Conservation (phyloP, 2,888 invertebrate genomes). For the Lypha dubia region DNA sequence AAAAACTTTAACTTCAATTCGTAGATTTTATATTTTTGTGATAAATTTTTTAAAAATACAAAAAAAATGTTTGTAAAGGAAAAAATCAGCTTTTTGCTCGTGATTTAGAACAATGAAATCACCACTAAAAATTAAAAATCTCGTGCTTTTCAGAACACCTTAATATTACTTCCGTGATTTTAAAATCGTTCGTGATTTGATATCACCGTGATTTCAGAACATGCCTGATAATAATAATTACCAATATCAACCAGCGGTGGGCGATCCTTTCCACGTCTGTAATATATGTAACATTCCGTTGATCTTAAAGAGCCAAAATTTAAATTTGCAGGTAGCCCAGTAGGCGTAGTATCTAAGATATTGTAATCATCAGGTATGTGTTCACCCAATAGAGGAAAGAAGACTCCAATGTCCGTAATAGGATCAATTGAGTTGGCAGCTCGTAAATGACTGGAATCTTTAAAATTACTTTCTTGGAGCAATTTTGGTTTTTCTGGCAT, state of each 20-base stretch:
- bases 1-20: too few species aligned
- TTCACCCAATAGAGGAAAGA: slow-evolving; percentile 95
- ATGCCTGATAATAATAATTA: slow-evolving; percentile 84
- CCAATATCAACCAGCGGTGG: slow-evolving; percentile 99
- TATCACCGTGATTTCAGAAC: too few species aligned
- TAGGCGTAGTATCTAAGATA: slow-evolving; percentile 88
- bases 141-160: too few species aligned
- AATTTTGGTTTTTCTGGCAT: slow-evolving; percentile 92
- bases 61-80: too few species aligned
- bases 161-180: too few species aligned
- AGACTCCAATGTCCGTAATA: slow-evolving; percentile 96
- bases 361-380: slow-evolving; percentile 91
- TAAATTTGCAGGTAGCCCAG: slow-evolving; percentile 95
- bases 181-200: too few species aligned
- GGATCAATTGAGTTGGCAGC: slow-evolving; percentile 93
- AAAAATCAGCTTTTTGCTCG: too few species aligned
- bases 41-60: too few species aligned
- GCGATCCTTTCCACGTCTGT: slow-evolving; percentile 94
- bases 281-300: slow-evolving; percentile 96
- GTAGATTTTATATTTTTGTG: too few species aligned
- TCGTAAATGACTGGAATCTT: slow-evolving; percentile 92
- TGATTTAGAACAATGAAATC: too few species aligned
- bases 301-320: slow-evolving; percentile 98
- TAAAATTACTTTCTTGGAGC: slow-evolving; percentile 88
- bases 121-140: too few species aligned